phyloP scores from a whole-genome alignment of 2,113 vertebrate species.

The Sceloporus undulatus region DNA sequence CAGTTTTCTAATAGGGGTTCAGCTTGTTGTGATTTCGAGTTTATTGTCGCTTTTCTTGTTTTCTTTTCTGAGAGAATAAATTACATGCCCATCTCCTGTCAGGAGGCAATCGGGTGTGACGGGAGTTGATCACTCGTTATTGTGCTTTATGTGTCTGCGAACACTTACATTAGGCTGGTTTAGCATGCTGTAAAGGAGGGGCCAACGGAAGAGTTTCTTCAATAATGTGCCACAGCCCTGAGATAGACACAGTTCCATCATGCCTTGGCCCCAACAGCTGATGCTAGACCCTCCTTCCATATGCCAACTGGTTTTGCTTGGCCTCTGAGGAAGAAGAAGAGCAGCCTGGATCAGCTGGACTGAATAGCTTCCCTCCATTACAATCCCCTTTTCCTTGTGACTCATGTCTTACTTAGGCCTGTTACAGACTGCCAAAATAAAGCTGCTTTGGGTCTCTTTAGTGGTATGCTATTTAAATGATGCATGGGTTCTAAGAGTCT shows the following conservation, averaged over 20 bases:
- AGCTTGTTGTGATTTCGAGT: background rate
- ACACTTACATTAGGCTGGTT: slow-evolving; percentile 62
- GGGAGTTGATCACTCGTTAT: background rate
- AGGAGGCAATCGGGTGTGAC: slow-evolving; percentile 36
- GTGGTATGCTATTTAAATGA: no score
- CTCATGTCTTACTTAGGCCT: no score
- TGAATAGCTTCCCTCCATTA: no score
- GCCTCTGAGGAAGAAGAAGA: no score
- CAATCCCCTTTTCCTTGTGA: no score
- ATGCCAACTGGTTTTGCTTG: no score
- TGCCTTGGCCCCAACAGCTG: no score
- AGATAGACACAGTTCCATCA: background rate
- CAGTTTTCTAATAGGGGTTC: accelerated
- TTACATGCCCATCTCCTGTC: slow-evolving; percentile 35
- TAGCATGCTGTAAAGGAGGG: slow-evolving; percentile 48
- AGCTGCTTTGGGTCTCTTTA: no score
- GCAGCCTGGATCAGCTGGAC: no score
- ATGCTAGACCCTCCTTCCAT: no score
- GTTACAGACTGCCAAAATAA: no score
- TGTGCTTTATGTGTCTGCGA: slow-evolving; percentile 44
- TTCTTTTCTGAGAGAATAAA: slow-evolving; percentile 45
- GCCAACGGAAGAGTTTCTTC: slow-evolving; percentile 24
- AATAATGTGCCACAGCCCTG: background rate
- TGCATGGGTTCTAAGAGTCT: no score
- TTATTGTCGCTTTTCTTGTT: background rate